Percentiles rank a stretch among this genome's conserved stretches.
Evolutionary conservation across 2,888 invertebrate genomes (phyloP).

Genomic region (Urechis unicinctus): DNA sequence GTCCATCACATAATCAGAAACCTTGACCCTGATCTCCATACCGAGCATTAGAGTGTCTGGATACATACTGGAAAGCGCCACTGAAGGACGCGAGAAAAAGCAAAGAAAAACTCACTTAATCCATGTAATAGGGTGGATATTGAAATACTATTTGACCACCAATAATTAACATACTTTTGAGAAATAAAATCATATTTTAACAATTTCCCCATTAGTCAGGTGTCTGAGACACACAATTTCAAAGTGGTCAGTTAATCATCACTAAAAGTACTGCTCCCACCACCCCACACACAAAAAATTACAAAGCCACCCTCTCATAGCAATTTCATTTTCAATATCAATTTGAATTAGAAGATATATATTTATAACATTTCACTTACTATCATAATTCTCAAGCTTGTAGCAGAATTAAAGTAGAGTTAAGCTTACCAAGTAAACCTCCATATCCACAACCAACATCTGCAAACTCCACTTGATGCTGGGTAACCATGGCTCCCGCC

Average conservation of each 20-base stretch:
- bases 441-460: conserved; percentile 99
- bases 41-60: conserved; percentile 84
- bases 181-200: too few relatives aligned
- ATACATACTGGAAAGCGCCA: conserved; percentile 84
- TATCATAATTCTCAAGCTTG: too few relatives aligned
- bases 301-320: background rate
- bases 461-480: conserved; percentile 70
- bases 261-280: too few relatives aligned
- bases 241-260: too few relatives aligned
- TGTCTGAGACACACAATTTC: too few relatives aligned
- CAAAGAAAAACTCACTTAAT: background rate
- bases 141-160: too few relatives aligned
- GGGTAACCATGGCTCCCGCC: background rate
- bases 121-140: background rate
- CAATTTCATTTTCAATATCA: too few relatives aligned
- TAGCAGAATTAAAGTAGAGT: too few relatives aligned
- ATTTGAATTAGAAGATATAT: background rate
- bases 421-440: conserved; percentile 70
- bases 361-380: background rate
- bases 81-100: conserved; percentile 52
- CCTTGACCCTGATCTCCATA: conserved; percentile 96
- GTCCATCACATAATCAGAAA: conserved; percentile 95
- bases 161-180: too few relatives aligned
- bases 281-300: background rate
- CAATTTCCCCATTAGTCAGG: too few relatives aligned